Evolutionary conservation across 1,140 invertebrate species (phyloP), one percentile per base, ranked within the genome.

Genomic region (Andrena cerasifolii): DNA sequence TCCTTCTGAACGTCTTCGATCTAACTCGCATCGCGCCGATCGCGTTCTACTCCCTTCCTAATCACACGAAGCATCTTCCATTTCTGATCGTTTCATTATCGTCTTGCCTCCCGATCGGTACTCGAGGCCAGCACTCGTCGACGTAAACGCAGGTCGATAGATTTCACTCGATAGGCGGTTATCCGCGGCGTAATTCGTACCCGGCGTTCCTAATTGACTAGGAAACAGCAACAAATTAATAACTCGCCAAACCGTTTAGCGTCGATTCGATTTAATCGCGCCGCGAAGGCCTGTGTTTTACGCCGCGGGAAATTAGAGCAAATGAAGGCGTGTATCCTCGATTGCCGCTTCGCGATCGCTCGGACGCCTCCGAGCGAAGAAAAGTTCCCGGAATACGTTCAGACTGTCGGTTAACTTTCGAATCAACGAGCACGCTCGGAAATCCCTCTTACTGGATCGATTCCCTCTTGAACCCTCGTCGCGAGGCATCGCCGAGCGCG

Each of bases 201-300:
- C 6, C 28, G 43, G 24, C 36, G 40, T n/a, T 47, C 63, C 62
- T 67, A 61, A 72, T 83, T 33, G 61, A 72, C 36, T 40, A 67
- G 68, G 73, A 71, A 76, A 82, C 47, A n/a, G 56, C 49, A 80
- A 80, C 70, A 36, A 80, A 66, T 45, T 68, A 53, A 33, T 66
- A 73, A 74, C 36, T 67, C 58, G 18, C n/a, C 28, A 6, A n/a
- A n/a, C n/a, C 47, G 43, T 65, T 43, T 76, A 33, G 14, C 40
- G 36, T 61, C 21, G 54, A 63, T 63, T 63, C 68, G 40, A 83
- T 68, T 56, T 65, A 76, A 82, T 82, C 51, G 31, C 36, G 51
- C 45, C 24, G 14, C 61, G 24, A 21, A 28, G 31, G 61, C 12
- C 59, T 31, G 33, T 51, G 61, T 54, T 65, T 74, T 26, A 8